Evolutionary conservation across 2,888 invertebrate genomes (phyloP).

Genomic region (Ormyrus labotus): DNA sequence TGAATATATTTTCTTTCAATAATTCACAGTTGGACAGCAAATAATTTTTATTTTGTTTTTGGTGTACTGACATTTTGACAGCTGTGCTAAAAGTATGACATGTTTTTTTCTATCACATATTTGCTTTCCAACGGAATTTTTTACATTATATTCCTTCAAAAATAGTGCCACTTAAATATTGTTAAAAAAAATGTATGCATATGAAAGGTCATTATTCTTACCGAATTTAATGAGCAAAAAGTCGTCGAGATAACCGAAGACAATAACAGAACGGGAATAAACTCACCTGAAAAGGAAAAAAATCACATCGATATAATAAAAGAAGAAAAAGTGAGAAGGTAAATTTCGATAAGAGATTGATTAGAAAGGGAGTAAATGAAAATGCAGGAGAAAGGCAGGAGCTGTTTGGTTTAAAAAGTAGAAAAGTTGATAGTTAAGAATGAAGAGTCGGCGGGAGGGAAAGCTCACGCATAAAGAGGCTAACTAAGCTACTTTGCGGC

Average conservation of each 20-base stretch:
- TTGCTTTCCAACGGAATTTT: too few species aligned
- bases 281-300: slow-evolving; percentile 46
- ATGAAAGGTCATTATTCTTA: slow-evolving; percentile 7
- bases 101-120: background rate
- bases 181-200: too few species aligned
- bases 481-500: slow-evolving; percentile 47
- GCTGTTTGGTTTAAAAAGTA: background rate
- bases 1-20: too few species aligned
- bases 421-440: background rate
- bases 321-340: too few species aligned
- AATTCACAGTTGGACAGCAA: background rate
- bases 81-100: background rate
- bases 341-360: too few species aligned
- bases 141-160: too few species aligned
- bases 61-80: background rate
- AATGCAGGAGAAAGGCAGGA: background rate
- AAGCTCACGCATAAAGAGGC: background rate
- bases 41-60: slow-evolving; percentile 5
- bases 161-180: too few species aligned
- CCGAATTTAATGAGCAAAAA: slow-evolving; percentile 8
- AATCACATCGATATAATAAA: background rate
- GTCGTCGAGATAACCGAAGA: background rate
- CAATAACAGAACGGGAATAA: background rate
- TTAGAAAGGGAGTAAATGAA: too few species aligned
- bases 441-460: background rate